Base-by-base conservation (phyloP, 1,140 invertebrate species). In the Drosophila punjabiensis region DNA sequence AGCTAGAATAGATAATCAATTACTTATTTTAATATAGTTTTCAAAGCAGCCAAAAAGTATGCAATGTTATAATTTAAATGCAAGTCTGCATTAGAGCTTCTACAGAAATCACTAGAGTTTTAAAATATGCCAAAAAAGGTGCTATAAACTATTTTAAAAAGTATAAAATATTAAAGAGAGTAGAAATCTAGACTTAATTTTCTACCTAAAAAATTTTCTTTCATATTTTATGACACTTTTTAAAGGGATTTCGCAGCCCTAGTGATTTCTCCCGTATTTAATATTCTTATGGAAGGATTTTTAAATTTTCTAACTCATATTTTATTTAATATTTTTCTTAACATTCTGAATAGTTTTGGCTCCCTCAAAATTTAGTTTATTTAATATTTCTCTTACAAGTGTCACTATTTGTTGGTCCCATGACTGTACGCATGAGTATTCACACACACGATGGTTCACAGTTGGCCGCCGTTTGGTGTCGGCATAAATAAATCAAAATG, bases 401-500 rank as follows among this genome's bases (percentile, higher is more conserved):
- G 33, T 1, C 18, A 9, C 53, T 56, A 37, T 56, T 56, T 24
- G 5, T 14, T 2, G 37, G 53, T 0, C 8, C 20, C 14, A 1
- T n/a, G 20, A 20, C 55, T 58, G 35, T 58, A 9, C 1, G 20
- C 35, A 6, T 3, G 20, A 11, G 28, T 32, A 28, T 41, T 39
- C 55, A 30, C 39, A 45, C 39, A 45, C 56, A n/a, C 28, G 45
- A 18, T 37, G 67, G 70, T 60, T 60, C 68, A 67, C 20, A 70
- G 63, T 50, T 73, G 43, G 52, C 47, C 56, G 76, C 68, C 66
- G 55, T 11, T 71, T 63, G 76, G 81, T 88, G 83, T 89, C 69
- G 82, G 74, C 75, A 71, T 74, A 84, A 89, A 89, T 89, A 85
- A 85, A 88, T 89, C 81, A 89, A 89, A 88, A 79, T 89, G 85